Base-by-base conservation (phyloP, 2,797 vertebrate species). In the Craterocephalus amniculus region DNA sequence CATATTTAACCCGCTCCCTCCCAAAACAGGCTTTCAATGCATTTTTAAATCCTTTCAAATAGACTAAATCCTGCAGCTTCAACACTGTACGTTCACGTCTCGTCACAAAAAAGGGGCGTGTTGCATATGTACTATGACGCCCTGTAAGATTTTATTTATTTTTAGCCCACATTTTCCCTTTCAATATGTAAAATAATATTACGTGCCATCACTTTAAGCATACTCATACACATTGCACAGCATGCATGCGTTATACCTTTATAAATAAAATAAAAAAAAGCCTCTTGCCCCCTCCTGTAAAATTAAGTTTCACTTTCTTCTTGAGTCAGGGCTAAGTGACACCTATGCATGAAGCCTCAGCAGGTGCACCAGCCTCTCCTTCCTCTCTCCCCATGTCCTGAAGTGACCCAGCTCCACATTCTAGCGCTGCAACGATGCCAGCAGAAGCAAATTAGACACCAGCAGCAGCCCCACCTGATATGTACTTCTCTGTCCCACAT, bases 371-470 rank as follows among this genome's bases (percentile, higher is more conserved):
- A 4, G 69, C 74, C 77, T 73, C 57, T 70, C 76, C 73, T 75
- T 68, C 32, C 58, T 34, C 34, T 61, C 52, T 54, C 74, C 72
- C 58, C 63, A 63, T 86, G 90, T 92, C 93, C 91, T 81, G 2
- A 73, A 60, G 38, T 92, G 92, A 94, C 91, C 91, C 77, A 52
- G 65, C 61, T 72, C 64, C 84, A 91, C 88, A 93, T 94, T 93
- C 88, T 91, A 77, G 68, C 78, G 55, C 85, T 58, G 81, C 8
- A 9, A 59, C 6, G 20, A 55, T 89, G 91, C 93, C 94, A 93
- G 84, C 79, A 67, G 76, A 55, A 76, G 89, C 86, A 92, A 93
- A 93, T 85, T 68, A 89, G 92, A 95, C 89, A 93, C 91, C 89
- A 40, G 66, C 80, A 78, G 70, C 78, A 79, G 70, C 75, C 73